Base-by-base conservation (phyloP, 2,888 invertebrate genomes). In the Hyposoter dolosus region DNA sequence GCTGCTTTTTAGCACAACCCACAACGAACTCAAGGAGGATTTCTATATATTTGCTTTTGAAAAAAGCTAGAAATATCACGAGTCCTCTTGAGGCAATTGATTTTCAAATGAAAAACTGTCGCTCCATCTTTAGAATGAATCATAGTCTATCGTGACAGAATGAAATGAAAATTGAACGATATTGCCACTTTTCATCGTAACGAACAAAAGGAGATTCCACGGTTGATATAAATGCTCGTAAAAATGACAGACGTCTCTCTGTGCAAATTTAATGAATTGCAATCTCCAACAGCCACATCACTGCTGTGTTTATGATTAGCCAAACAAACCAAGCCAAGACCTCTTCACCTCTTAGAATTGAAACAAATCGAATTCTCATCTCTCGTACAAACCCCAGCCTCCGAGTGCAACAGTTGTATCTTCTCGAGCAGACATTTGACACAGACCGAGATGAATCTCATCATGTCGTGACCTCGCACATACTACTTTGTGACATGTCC, bases 321-420 rank as follows among this genome's bases (percentile, higher is more conserved):
- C 17, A 50, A 56, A 40, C 15, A 19, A 23, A 40, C 15, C 19
- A 12, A 32, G 28, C 28, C n/a, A n/a, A n/a, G 19, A 17, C 40
- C 40, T 40, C 5, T 47, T 32, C 47, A 50, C 15, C 17, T 28
- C 15, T 47, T 47, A 43, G 43, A 32, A 12, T 60, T 43, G 0
- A 56, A 74, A 7, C 74, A 7, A 40, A 74, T 74, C 19, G 40
- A 19, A 74, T 74, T 56, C n/a, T 74, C 23, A 60, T 74, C 19
- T 12, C 23, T 60, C 23, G 60, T 43, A 19, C n/a, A 74, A 28
- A 74, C 28, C n/a, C 65, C 23, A 77, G 45, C 40, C 65, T 50
- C 50, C 65, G 43, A 19, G 45, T 65, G 47, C n/a, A 76, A 28
- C 32, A 50, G 66, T 32, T 17, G 66, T 68, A 50, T 50, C 50